phyloP scores from a whole-genome alignment of 1,140 invertebrate species.

The Heterodera schachtii region DNA sequence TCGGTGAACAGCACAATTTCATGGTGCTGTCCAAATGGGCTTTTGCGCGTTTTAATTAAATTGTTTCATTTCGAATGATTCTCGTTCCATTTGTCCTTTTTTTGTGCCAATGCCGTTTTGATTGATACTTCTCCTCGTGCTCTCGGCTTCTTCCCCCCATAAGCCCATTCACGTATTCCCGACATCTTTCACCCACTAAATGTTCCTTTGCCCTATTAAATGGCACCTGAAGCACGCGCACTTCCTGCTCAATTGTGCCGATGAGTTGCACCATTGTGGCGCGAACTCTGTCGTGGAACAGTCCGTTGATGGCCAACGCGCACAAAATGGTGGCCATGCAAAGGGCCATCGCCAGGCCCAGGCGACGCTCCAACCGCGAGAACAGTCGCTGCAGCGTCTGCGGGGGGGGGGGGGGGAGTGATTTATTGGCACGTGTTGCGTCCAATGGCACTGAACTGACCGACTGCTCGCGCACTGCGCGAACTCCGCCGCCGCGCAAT shows the following conservation, averaged over 20 bases:
- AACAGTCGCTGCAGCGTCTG: background rate
- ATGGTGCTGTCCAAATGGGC: background rate
- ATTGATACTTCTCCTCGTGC: background rate
- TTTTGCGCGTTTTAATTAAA: too few species aligned
- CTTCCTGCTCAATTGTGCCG: conserved; percentile 14
- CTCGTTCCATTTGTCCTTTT: too few species aligned
- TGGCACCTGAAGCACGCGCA: conserved; percentile 13
- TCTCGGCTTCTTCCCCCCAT: background rate
- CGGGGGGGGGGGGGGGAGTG: too few species aligned
- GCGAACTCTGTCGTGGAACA: conserved; percentile 29
- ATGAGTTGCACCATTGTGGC: conserved; percentile 20
- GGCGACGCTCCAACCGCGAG: conserved; percentile 21
- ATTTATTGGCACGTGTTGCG: background rate
- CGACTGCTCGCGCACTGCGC: background rate
- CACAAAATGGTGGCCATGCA: conserved; percentile 23
- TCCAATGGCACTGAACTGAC: background rate
- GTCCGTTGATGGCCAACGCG: conserved; percentile 27
- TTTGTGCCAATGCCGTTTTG: too few species aligned
- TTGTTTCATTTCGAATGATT: too few species aligned
- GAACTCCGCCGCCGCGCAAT: conserved; percentile 27
- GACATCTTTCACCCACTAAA: too few species aligned
- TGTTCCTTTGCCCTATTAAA: background rate
- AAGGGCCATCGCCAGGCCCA: conserved; percentile 11
- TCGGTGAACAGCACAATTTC: conserved; percentile 19
- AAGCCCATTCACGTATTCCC: too few species aligned